These are phyloP conservation scores for Agonopterix alstromeriana DNA, from an alignment of 2,888 invertebrate genomes.

Conservation along the genomic window DNA sequence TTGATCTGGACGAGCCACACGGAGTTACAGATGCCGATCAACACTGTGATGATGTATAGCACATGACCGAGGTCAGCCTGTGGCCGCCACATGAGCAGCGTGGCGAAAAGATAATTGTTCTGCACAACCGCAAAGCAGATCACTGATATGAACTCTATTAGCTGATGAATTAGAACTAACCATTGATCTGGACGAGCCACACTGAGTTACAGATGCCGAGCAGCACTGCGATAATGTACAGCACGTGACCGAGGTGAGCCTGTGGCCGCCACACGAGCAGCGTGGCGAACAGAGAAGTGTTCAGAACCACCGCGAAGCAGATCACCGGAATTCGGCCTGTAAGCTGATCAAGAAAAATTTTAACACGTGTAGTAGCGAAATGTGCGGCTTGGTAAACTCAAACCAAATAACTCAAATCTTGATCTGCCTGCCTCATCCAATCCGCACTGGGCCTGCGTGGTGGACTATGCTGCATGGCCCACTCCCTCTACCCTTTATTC, in stretches of 20 bases:
- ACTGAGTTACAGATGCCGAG: conserved; percentile 81
- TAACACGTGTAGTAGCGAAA: too few relatives aligned
- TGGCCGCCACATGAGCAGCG: conserved; percentile 77
- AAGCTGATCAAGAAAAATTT: conserved; percentile 36
- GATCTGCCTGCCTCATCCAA: too few relatives aligned
- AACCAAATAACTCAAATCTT: too few relatives aligned
- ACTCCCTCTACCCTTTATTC: too few relatives aligned
- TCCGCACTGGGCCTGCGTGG: too few relatives aligned
- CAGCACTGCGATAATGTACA: conserved; percentile 76
- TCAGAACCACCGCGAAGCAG: conserved; percentile 69
- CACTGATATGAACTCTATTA: conserved; percentile 80
- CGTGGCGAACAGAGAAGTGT: conserved; percentile 69
- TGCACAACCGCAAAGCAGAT: conserved; percentile 74
- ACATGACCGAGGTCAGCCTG: conserved; percentile 57
- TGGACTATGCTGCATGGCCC: too few relatives aligned
- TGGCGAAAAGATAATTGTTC: conserved; percentile 71
- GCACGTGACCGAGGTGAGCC: conserved; percentile 50
- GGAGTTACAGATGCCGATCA: conserved; percentile 81
- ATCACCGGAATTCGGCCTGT: conserved; percentile 81
- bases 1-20: conserved; percentile 82
- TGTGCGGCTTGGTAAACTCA: too few relatives aligned
- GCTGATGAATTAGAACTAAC: conserved; percentile 49
- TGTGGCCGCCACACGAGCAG: conserved; percentile 78
- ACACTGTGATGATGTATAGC: conserved; percentile 74
- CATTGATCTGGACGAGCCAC: conserved; percentile 81